Conservation (phyloP, 1,140 invertebrate species). For the Luehdorfia chinensis region DNA sequence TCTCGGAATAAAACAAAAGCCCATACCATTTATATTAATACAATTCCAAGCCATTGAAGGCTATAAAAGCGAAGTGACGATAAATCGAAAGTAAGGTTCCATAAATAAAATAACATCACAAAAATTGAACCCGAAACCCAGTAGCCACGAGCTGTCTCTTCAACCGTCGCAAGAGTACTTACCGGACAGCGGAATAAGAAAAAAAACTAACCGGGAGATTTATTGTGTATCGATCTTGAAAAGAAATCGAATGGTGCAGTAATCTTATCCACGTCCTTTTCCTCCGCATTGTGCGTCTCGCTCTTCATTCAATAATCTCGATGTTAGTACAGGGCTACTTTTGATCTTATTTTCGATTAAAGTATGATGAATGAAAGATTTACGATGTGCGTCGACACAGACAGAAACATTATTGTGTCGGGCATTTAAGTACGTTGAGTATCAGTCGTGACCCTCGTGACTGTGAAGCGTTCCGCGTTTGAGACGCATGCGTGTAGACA, state of each 20-base stretch:
- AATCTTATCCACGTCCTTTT: slow-evolving; percentile 35
- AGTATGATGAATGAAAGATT: slow-evolving; percentile 62
- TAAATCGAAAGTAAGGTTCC: slow-evolving; percentile 34
- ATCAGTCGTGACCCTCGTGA: slow-evolving; percentile 11
- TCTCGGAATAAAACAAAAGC: slow-evolving; percentile 19
- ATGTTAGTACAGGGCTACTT: slow-evolving; percentile 33
- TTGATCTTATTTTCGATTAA: slow-evolving; percentile 61
- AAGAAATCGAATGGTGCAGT: slow-evolving; percentile 51
- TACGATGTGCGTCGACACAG: slow-evolving; percentile 33
- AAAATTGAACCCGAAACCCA: slow-evolving; percentile 51
- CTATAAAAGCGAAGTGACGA: slow-evolving; percentile 44
- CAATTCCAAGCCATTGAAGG: slow-evolving; percentile 31
- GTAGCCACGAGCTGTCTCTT: slow-evolving; percentile 63
- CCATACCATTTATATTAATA: slow-evolving; percentile 33
- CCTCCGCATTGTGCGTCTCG: slow-evolving; percentile 28
- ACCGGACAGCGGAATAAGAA: slow-evolving; percentile 41
- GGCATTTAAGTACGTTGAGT: slow-evolving; percentile 15
- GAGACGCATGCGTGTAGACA: slow-evolving; percentile 3
- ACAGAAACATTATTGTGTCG: slow-evolving; percentile 36
- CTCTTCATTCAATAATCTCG: slow-evolving; percentile 51
- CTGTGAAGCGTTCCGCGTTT: slow-evolving; percentile 12
- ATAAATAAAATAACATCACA: slow-evolving; percentile 43
- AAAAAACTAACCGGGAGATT: slow-evolving; percentile 54
- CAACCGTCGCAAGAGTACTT: slow-evolving; percentile 43
- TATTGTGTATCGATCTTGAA: slow-evolving; percentile 67